Base-by-base conservation (phyloP, 2,113 vertebrate species). In the Connochaetes taurinus region DNA sequence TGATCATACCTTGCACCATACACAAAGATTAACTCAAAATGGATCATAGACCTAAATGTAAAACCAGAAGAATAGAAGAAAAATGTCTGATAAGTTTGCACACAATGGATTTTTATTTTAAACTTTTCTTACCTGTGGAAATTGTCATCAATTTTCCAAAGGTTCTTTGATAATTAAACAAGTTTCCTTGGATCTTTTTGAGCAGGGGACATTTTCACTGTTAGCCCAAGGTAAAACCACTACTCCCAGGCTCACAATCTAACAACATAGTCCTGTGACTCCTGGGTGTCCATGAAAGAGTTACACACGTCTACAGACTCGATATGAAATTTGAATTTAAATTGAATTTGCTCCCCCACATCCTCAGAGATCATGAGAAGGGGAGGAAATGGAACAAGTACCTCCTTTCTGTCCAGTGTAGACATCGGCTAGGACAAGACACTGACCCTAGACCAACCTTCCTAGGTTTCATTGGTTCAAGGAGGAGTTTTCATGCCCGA, bases 41-140 rank as follows among this genome's bases (percentile, higher is more conserved):
- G 36, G 23, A 76, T 43, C 71, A 27, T 76, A 43, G 71, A 43
- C 36, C 71, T 43, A 43, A 27, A 14, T 76, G 15, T 43, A 76
- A 76, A 76, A 43, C 71, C 71, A 71, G 67, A 71, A 40, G n/a
- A 40, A 74, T 25, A 74, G 21, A 40, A 74, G 71, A 43, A 43
- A 76, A 43, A 76, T 71, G 23, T 89, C 29, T 86, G 13, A 52
- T 87, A 52, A 50, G 7, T 87, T 93, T 92, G 43, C 36, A 83
- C 92, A 94, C 50, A 93, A 80, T 60, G n/a, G 31, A 27, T 78
- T 95, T 97, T 83, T 87, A 40, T 87, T 78, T 76, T 84, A 43
- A 90, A 36, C 13, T n/a, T 91, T 60, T 58, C 62, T 92, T 81
- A 80, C 40, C 19, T 87, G n/a, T 94, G 67, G 29, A 92, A 84